These are phyloP conservation scores for Potorous gilbertii DNA, from an alignment of 2,797 vertebrate genomes.

Conservation along the genomic window DNA sequence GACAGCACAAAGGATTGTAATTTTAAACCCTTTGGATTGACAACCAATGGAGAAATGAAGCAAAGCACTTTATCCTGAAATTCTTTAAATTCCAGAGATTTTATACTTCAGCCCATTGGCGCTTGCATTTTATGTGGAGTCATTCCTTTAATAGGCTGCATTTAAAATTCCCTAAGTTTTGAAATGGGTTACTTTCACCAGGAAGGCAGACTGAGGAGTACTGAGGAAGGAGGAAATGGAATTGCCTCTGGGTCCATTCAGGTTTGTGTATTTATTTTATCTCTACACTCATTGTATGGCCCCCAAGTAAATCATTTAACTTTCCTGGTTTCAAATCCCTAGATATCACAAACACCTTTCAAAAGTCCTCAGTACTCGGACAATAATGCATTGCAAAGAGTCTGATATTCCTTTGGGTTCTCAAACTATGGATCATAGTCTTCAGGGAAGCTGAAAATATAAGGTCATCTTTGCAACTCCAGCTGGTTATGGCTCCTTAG, in stretches of 20 bases:
- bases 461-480: background rate
- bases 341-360: background rate
- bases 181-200: background rate
- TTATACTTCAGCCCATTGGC: background rate
- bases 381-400: background rate
- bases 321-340: background rate
- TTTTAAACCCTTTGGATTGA: background rate
- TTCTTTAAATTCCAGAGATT: background rate
- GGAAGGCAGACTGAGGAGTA: background rate
- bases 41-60: background rate
- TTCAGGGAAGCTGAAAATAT: background rate
- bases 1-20: background rate
- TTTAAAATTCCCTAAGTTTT: slow-evolving; percentile 4
- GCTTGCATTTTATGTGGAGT: background rate
- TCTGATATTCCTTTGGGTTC: background rate
- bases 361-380: slow-evolving; percentile 30
- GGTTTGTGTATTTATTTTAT: background rate
- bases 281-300: background rate
- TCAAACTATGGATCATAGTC: background rate
- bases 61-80: background rate
- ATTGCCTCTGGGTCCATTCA: background rate
- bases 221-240: background rate
- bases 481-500: background rate
- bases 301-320: background rate
- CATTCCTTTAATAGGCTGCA: background rate